A percentile compares a stretch with the other conserved stretches of the same genome.
Conservation (phyloP, 2,113 vertebrate species). For the Solea senegalensis region DNA sequence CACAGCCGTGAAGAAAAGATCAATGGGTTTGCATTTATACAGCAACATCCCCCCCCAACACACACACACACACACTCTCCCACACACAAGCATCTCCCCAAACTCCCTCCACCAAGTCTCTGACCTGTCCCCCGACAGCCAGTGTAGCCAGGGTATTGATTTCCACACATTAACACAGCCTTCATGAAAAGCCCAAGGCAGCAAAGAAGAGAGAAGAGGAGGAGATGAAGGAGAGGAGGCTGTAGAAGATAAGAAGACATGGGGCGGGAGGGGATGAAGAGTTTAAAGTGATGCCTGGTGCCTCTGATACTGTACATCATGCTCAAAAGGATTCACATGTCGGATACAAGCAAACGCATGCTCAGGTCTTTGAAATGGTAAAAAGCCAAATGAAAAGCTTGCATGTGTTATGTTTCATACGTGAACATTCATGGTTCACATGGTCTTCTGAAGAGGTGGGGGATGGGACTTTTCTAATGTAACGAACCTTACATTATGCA, state of each 20-base stretch:
- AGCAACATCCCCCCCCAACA: constrained; percentile 20
- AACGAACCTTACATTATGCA: not conserved
- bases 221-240: constrained; percentile 13
- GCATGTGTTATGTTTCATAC: constrained; percentile 4
- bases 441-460: not conserved
- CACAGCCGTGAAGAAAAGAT: constrained; percentile 44
- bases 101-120: constrained; percentile 25
- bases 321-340: constrained; percentile 33
- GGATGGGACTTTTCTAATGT: no score
- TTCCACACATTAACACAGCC: constrained; percentile 58
- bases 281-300: constrained; percentile 10
- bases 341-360: constrained; percentile 16
- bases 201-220: constrained; percentile 20
- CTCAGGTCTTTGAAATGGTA: constrained; percentile 38
- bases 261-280: constrained; percentile 2
- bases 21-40: constrained; percentile 49
- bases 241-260: constrained; percentile 33
- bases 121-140: constrained; percentile 40
- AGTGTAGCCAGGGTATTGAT: constrained; percentile 60
- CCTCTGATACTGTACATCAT: constrained; percentile 36
- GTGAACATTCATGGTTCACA: constrained; percentile 5
- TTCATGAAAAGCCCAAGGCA: constrained; percentile 57
- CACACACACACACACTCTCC: not conserved
- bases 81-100: not conserved
- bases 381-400: constrained; percentile 3